These are phyloP conservation scores for Hipposideros armiger DNA, from an alignment of 2,113 vertebrate species.

Conservation along the genomic window DNA sequence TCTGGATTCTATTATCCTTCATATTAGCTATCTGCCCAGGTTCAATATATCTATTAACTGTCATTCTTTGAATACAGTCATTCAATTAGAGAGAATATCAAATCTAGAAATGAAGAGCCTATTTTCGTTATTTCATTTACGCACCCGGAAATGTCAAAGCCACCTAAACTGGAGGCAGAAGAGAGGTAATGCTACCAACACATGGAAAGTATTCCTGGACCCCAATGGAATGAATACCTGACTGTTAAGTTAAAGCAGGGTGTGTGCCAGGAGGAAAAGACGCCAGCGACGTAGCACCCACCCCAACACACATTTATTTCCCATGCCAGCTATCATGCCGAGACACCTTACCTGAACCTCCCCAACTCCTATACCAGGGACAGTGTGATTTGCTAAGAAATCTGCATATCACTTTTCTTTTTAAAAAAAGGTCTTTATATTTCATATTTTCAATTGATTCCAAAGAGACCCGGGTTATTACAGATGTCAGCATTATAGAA, in stretches of 20 bases:
- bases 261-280: background rate
- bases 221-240: background rate
- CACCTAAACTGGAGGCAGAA: background rate
- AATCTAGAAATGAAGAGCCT: slow-evolving; percentile 59
- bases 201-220: background rate
- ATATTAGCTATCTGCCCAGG: slow-evolving; percentile 74
- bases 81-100: slow-evolving; percentile 68
- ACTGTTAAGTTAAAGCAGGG: background rate
- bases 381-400: background rate
- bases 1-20: slow-evolving; percentile 79
- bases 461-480: slow-evolving; percentile 58
- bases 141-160: slow-evolving; percentile 11
- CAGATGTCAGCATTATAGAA: slow-evolving; percentile 51
- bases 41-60: slow-evolving; percentile 71
- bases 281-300: background rate
- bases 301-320: background rate
- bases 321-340: background rate
- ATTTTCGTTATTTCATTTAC: slow-evolving; percentile 57
- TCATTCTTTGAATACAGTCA: slow-evolving; percentile 68
- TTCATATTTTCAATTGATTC: slow-evolving; percentile 46
- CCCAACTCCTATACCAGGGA: background rate
- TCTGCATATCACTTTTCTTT: background rate
- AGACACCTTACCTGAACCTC: background rate
- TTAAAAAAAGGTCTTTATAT: background rate
- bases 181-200: background rate